Evolutionary conservation across 2,797 vertebrate species (phyloP).

Genomic region (Synanceia verrucosa): DNA sequence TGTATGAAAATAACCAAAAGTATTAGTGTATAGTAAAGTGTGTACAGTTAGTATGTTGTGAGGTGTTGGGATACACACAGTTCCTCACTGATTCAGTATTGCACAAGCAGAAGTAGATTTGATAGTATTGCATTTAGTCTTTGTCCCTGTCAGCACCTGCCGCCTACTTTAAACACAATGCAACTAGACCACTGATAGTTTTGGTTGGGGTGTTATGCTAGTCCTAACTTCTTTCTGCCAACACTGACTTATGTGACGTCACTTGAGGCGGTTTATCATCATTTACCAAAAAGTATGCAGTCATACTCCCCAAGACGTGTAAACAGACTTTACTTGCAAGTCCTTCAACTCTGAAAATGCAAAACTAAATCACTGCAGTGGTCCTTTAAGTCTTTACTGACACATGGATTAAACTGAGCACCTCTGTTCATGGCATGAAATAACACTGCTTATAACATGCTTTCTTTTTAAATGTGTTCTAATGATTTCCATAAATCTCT

Average conservation of each 20-base stretch:
- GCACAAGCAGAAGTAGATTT: neutral
- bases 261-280: too few relatives aligned
- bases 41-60: neutral
- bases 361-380: neutral
- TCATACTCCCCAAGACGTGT: neutral
- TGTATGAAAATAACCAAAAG: neutral
- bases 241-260: neutral
- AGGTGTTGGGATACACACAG: neutral
- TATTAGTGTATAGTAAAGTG: neutral
- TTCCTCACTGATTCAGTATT: neutral
- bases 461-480: neutral
- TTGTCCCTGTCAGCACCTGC: neutral
- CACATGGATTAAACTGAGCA: neutral
- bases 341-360: neutral
- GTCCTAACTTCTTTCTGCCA: too few relatives aligned
- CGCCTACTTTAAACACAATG: neutral
- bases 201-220: neutral
- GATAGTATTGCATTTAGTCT: too few relatives aligned
- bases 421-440: neutral
- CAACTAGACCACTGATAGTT: neutral
- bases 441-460: neutral
- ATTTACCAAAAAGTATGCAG: neutral
- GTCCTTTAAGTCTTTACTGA: neutral
- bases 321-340: neutral
- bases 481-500: neutral